Percentiles rank a stretch among this genome's conserved stretches.
Evolutionary conservation across 35 echinoderm and acorn worm species (phyloP).

Genomic region (Amphiura filiformis): DNA sequence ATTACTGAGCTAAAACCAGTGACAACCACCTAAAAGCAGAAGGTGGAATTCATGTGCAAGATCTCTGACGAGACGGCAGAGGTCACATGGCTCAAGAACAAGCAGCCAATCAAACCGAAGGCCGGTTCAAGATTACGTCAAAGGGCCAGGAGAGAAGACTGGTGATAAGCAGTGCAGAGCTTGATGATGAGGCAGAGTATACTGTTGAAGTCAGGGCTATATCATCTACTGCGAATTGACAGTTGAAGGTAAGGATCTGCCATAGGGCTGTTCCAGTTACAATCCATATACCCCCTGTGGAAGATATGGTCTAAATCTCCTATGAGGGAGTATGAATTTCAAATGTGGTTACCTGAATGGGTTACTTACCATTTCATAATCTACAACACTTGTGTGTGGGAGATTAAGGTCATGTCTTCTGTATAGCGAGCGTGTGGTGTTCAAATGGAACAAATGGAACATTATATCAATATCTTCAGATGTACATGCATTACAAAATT

Average conservation of each 20-base stretch:
- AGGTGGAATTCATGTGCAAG: conserved; percentile 34
- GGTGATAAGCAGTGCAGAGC: conserved; percentile 25
- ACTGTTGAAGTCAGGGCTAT: conserved; percentile 41
- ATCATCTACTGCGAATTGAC: conserved; percentile 37
- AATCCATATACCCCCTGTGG: too few relatives aligned
- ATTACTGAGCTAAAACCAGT: conserved; percentile 38
- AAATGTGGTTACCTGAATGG: too few relatives aligned
- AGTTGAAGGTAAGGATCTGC: conserved; percentile 59
- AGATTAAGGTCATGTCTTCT: too few relatives aligned
- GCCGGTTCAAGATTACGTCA: conserved; percentile 31
- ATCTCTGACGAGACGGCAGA: conserved; percentile 50
- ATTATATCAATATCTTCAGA: too few relatives aligned
- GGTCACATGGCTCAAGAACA: conserved; percentile 54
- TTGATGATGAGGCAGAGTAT: conserved; percentile 67
- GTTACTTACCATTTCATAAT: too few relatives aligned
- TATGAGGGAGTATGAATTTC: too few relatives aligned
- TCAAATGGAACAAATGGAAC: too few relatives aligned
- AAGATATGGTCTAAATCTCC: neutral
- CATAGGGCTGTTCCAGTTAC: too few relatives aligned
- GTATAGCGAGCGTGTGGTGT: too few relatives aligned
- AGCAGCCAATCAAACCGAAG: conserved; percentile 45
- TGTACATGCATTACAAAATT: too few relatives aligned
- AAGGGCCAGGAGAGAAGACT: conserved; percentile 40
- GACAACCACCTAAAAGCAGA: conserved; percentile 24
- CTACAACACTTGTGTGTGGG: too few relatives aligned